Base-by-base conservation (phyloP, 1,140 invertebrate genomes). In the Colletes latitarsis region DNA sequence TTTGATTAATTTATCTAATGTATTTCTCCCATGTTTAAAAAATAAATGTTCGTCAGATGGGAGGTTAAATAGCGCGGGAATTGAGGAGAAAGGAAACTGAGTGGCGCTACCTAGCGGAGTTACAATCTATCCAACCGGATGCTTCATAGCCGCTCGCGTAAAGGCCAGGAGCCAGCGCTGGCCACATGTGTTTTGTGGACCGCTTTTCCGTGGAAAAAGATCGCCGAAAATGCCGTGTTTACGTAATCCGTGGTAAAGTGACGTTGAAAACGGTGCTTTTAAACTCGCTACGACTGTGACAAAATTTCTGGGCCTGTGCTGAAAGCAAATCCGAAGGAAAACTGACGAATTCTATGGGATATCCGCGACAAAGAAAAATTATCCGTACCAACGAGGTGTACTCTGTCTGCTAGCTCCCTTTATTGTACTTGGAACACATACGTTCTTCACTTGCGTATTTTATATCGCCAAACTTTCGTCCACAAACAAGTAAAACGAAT, bases 181-280 rank as follows among this genome's bases (percentile, higher is more conserved):
- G 83, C 88, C 89, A 90, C 90, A 91, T 90, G 90, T 90, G 82
- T 89, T 81, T 83, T 68, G 78, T 62, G 82, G 72, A 82, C 57
- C 76, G 70, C 72, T 87, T 86, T 85, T 74, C 74, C 58, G 62
- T 84, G 72, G 60, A 81, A 82, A 88, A 89, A 85, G 78, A 68
- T 83, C 57, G 58, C 49, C 77, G 85, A 89, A 90, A 86, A 91
- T 90, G 90, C 73, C 75, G 83, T 86, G 83, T 90, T 91, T 91
- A 91, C 89, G 88, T 91, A 91, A 91, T 88, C 78, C 63, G 82
- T 73, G 79, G 81, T 77, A 82, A 82, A 81, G 79, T 67, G 73
- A 87, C 79, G 78, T 62, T 58, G 64, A 62, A 63, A 86, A 80
- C 74, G 62, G 83, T 75, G 69, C 77, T 86, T 43, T 68, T 63